Evolutionary conservation across 1,140 invertebrate genomes (phyloP).

Genomic region (Pseudomyrmex gracilis): DNA sequence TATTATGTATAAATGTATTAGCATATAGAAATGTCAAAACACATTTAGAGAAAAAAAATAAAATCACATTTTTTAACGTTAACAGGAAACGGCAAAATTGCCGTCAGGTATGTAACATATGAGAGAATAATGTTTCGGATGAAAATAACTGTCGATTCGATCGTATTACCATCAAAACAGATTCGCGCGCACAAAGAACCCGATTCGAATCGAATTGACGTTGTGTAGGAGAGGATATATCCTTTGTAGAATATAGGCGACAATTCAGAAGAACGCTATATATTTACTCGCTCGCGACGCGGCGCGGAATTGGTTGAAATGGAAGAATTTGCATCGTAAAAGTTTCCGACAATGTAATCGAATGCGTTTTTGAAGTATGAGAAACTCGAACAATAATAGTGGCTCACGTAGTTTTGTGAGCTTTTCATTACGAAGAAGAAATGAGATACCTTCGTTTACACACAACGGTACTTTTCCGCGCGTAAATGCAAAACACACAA

Average conservation of each 20-base stretch:
- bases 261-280: constrained; percentile 36
- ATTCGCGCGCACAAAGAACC: constrained; percentile 2
- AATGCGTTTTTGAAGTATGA: constrained; percentile 14
- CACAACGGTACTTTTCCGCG: background rate
- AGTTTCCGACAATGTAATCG: constrained; percentile 18
- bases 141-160: constrained; percentile 12
- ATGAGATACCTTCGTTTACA: background rate
- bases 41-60: too few relatives aligned
- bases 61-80: too few relatives aligned
- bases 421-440: background rate
- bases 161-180: background rate
- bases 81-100: too few relatives aligned
- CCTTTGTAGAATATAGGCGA: constrained; percentile 29
- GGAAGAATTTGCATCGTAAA: constrained; percentile 37
- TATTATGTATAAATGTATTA: background rate
- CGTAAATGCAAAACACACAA: background rate
- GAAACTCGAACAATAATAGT: constrained; percentile 24
- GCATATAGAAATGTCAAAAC: background rate
- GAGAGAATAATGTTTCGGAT: background rate
- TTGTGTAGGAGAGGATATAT: constrained; percentile 20
- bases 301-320: constrained; percentile 1
- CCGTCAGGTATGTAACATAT: too few relatives aligned
- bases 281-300: constrained; percentile 12
- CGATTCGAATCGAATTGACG: background rate
- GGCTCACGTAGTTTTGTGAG: background rate